Percentiles rank a stretch among this genome's conserved stretches.
Evolutionary conservation across 2,888 invertebrate genomes (phyloP).

Genomic region (Deilephila elpenor): DNA sequence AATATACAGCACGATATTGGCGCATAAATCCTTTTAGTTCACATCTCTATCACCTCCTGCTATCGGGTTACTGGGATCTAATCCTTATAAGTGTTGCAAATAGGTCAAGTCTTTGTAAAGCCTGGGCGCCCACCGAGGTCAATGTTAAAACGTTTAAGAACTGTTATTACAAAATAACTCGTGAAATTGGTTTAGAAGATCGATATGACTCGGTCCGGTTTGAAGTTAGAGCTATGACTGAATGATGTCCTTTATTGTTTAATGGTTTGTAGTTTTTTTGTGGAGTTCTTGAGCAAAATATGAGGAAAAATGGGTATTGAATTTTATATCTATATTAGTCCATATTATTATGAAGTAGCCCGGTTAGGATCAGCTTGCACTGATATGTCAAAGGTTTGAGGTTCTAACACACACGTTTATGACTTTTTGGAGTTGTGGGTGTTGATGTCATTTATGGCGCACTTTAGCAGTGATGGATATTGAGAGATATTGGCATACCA

Average conservation of each 20-base stretch:
- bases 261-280: not conserved
- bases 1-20: conserved; percentile 8
- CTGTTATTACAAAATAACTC: conserved; percentile 40
- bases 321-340: too few relatives aligned
- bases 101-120: conserved; percentile 35
- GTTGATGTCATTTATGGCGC: too few relatives aligned
- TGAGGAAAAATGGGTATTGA: too few relatives aligned
- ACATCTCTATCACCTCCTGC: conserved; percentile 6
- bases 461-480: too few relatives aligned
- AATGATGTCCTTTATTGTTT: not conserved
- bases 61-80: conserved; percentile 35
- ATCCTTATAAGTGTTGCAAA: conserved; percentile 36
- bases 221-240: not conserved
- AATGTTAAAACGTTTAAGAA: conserved; percentile 45
- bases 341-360: too few relatives aligned
- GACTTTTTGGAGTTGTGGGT: too few relatives aligned
- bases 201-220: conserved; percentile 34
- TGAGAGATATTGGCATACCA: too few relatives aligned
- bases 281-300: too few relatives aligned
- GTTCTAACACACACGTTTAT: too few relatives aligned
- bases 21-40: conserved; percentile 26
- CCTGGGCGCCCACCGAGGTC: conserved; percentile 37
- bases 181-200: conserved; percentile 37
- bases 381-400: too few relatives aligned
- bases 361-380: too few relatives aligned